These are phyloP conservation scores for Scartelaos histophorus DNA, from an alignment of 2,113 vertebrate species.

Conservation along the genomic window DNA sequence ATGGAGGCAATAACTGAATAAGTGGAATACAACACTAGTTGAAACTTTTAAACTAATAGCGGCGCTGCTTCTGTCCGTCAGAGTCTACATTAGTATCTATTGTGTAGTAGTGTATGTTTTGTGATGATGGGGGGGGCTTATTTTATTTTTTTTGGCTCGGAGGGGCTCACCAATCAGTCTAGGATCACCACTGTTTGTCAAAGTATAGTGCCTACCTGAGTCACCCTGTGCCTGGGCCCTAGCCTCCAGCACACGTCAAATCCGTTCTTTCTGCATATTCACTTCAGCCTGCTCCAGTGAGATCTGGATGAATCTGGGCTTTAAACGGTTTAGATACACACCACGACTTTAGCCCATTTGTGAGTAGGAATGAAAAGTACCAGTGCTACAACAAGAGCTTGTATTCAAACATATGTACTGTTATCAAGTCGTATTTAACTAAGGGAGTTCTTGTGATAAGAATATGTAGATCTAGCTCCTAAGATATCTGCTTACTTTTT, in stretches of 20 bases:
- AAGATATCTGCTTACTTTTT: background rate
- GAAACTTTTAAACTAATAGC: too few relatives aligned
- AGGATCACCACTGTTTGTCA: too few relatives aligned
- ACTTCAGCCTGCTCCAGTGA: conserved; percentile 14
- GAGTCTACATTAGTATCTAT: conserved; percentile 35
- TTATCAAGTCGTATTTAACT: background rate
- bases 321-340: conserved; percentile 7
- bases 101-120: conserved; percentile 41
- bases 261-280: conserved; percentile 45
- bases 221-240: conserved; percentile 69
- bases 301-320: conserved; percentile 38
- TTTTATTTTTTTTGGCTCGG: too few relatives aligned
- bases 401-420: background rate
- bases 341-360: background rate
- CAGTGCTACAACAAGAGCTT: conserved; percentile 5
- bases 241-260: conserved; percentile 53
- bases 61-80: background rate
- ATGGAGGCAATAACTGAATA: too few relatives aligned
- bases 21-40: too few relatives aligned
- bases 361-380: conserved; percentile 11
- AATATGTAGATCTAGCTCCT: background rate
- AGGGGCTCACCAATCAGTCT: too few relatives aligned
- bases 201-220: conserved; percentile 72
- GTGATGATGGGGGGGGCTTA: too few relatives aligned
- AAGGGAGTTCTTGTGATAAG: background rate